Conservation (phyloP, 2,113 vertebrate species). For the Peromyscus leucopus region DNA sequence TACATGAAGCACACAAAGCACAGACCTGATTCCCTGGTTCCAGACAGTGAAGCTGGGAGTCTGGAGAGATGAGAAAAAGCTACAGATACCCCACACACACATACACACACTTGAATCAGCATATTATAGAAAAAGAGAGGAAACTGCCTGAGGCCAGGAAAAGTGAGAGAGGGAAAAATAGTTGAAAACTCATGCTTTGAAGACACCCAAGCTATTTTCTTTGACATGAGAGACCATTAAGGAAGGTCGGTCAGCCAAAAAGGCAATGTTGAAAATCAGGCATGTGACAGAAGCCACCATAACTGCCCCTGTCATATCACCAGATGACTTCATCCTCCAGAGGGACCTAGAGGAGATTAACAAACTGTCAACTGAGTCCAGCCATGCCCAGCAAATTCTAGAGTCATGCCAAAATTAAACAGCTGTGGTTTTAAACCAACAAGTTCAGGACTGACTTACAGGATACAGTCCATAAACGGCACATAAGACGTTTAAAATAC, state of each 20-base stretch:
- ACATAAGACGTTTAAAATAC: neutral
- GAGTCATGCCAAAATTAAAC: conserved; percentile 8
- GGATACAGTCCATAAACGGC: neutral
- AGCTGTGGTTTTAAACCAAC: neutral
- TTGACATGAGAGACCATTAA: conserved; percentile 27
- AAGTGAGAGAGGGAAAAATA: conserved; percentile 9
- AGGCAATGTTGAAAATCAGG: neutral
- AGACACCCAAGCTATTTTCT: neutral
- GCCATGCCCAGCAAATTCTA: neutral
- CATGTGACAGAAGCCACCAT: neutral
- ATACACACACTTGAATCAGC: neutral
- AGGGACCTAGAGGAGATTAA: neutral
- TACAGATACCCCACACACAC: neutral
- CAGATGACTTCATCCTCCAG: neutral
- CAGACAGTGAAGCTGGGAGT: neutral
- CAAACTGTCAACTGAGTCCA: neutral
- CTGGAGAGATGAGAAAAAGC: neutral
- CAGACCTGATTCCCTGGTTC: neutral
- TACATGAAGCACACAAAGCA: neutral
- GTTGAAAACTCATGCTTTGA: neutral
- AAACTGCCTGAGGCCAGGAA: conserved; percentile 7
- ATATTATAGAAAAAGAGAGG: neutral
- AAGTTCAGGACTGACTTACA: neutral
- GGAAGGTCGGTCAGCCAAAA: conserved; percentile 7
- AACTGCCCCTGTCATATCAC: neutral